phyloP scores from a whole-genome alignment of 2,888 invertebrate species.

The Campoplex nolae region DNA sequence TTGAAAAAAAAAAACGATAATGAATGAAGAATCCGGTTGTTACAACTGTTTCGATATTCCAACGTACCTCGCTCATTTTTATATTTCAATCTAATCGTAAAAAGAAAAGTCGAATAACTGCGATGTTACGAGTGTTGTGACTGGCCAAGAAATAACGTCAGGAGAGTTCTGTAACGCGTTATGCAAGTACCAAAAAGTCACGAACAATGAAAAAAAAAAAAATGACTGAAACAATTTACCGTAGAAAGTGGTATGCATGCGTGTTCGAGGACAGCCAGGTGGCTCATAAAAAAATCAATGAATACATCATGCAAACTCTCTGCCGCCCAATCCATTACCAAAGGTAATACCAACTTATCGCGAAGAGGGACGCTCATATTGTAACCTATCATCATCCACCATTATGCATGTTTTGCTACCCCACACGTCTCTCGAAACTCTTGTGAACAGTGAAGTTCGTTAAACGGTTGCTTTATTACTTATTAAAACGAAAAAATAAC shows the following conservation, averaged over 20 bases:
- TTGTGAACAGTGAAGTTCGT: constrained; percentile 27
- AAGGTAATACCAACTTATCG: constrained; percentile 11
- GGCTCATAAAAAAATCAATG: constrained; percentile 67
- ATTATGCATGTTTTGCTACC: constrained; percentile 19
- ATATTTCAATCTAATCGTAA: not conserved
- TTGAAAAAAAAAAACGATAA: too few relatives aligned
- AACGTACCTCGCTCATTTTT: not conserved
- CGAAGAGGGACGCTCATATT: not conserved
- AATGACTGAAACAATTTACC: constrained; percentile 28
- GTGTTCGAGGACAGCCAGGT: constrained; percentile 40
- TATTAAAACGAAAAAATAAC: constrained; percentile 36
- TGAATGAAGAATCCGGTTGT: too few relatives aligned
- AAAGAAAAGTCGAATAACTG: not conserved
- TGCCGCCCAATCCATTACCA: constrained; percentile 46
- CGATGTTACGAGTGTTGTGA: not conserved
- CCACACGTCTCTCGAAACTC: not conserved
- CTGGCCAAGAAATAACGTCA: not conserved
- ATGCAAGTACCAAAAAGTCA: not conserved
- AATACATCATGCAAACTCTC: constrained; percentile 19
- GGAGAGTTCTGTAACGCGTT: not conserved
- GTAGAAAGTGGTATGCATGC: not conserved
- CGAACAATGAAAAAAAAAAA: not conserved
- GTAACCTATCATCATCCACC: constrained; percentile 52
- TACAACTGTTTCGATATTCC: too few relatives aligned
- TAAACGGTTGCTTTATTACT: constrained; percentile 26